These are phyloP conservation scores for Chrysomallon squamiferum DNA, from an alignment of 1,140 invertebrate genomes.

Conservation along the genomic window DNA sequence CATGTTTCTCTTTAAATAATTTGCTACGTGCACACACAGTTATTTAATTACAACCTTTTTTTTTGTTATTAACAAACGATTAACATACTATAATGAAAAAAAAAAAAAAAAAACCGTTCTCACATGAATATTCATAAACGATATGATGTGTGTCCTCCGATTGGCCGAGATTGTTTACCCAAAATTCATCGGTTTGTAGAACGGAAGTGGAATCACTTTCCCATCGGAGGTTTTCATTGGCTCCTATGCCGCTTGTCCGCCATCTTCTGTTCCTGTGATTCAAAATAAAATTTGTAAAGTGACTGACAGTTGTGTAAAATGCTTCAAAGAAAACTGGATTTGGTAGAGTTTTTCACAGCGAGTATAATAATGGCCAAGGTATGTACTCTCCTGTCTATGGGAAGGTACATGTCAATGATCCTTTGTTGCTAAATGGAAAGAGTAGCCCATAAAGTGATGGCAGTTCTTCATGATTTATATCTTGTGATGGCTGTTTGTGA, in stretches of 20 bases:
- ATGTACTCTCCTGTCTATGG: background rate
- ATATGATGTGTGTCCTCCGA: background rate
- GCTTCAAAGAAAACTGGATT: background rate
- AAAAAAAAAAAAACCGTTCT: no score
- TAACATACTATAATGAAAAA: no score
- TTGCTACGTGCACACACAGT: no score
- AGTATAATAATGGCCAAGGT: background rate
- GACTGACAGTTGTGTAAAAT: background rate
- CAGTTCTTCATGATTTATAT: background rate
- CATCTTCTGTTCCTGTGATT: conserved; percentile 21
- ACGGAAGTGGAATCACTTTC: conserved; percentile 34
- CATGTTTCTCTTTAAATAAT: no score
- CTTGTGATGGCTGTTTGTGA: background rate
- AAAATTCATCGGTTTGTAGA: background rate
- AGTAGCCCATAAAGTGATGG: background rate
- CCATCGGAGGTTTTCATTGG: conserved; percentile 23
- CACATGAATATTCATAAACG: conserved; percentile 7
- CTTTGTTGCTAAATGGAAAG: background rate
- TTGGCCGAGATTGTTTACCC: background rate
- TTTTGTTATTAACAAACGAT: no score
- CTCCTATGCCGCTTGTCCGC: conserved; percentile 38
- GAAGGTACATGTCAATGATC: background rate
- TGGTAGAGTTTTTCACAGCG: background rate
- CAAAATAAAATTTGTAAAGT: background rate
- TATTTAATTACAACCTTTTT: no score